These are phyloP conservation scores for Alectoris magna DNA, from an alignment of 2,797 vertebrate genomes.

Conservation along the genomic window DNA sequence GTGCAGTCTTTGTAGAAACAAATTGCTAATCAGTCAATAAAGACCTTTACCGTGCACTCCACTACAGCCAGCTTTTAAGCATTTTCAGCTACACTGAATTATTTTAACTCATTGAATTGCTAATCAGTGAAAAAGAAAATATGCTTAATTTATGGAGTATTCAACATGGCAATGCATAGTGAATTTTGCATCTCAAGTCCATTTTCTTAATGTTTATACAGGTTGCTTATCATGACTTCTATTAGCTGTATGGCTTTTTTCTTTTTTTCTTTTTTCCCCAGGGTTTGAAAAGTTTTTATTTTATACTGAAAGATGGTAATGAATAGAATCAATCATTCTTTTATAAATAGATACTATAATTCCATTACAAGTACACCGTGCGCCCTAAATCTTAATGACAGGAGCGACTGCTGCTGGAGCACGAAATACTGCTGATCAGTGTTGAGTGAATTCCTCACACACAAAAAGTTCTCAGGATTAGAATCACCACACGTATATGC, in stretches of 20 bases:
- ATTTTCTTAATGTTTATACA: conserved; percentile 27
- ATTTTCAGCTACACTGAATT: conserved; percentile 64
- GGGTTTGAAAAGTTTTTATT: conserved; percentile 24
- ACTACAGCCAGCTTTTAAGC: conserved; percentile 65
- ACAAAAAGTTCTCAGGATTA: not conserved
- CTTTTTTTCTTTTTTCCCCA: not conserved
- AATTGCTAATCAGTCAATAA: conserved; percentile 76
- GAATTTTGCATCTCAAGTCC: not conserved
- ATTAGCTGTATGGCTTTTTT: not conserved
- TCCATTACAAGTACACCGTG: conserved; percentile 3
- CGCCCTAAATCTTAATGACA: conserved; percentile 47
- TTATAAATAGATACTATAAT: conserved; percentile 60
- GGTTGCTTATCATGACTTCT: conserved; percentile 32
- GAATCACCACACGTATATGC: not conserved
- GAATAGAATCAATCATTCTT: conserved; percentile 45
- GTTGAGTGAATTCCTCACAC: not conserved
- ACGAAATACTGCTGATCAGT: not conserved
- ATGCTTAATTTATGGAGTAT: conserved; percentile 68
- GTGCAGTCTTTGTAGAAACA: conserved; percentile 77
- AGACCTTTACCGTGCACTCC: conserved; percentile 37
- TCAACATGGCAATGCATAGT: not conserved
- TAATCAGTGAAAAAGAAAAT: conserved; percentile 60
- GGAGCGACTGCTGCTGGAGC: not conserved
- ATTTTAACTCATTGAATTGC: conserved; percentile 68
- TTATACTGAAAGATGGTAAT: conserved; percentile 20